Base-by-base conservation (phyloP, 1,140 invertebrate genomes). In the Penaeus chinensis region DNA sequence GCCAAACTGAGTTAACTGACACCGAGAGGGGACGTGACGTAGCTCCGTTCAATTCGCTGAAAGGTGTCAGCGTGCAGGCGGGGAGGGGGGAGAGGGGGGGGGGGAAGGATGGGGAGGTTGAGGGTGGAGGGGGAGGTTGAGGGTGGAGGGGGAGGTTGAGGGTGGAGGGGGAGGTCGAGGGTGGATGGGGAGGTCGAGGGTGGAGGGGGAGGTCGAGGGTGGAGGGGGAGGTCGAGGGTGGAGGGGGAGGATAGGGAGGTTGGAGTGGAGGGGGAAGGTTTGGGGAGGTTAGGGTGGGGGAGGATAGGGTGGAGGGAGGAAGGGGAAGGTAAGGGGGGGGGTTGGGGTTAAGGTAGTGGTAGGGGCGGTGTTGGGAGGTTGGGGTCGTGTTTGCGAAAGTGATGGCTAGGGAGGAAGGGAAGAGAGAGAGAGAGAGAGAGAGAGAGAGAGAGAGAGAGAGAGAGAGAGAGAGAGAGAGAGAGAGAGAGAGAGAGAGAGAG, bases 11-110 rank as follows among this genome's bases (percentile, higher is more conserved):
- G 65, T 83, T 66, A 69, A 20, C 82, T 69, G 82, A 83, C 82
- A 66, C 24, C 4, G 47, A 47, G 47, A 65, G 83, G n/a, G 24
- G 83, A 84, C 83, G 77, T 47, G 71, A 24, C 16, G 83, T 60
- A 84, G 77, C 77, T 19, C 71, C 77, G 71, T 77, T 84, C 83
- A 84, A 84, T 84, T 84, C 77, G 24, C 71, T 54, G 54, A 54
- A 11, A 54, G 54, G 54, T 54, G 54, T 13, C 11, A 54, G 54
- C 1, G 54, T 1, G 66, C 4, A 20, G 20, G 66, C 13, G 66
- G 20, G 22, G 66, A 24, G 66, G 18, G 66, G 20, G 22, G 20
- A 20, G 22, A 3, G 66, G n/a, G 16, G 54, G 2, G 16, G 54
- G 16, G 54, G 2, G 54, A 8, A 16, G 10, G 54, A 13, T 0